Evolutionary conservation across 2,888 invertebrate species (phyloP).

Genomic region (Brachypalpus laphriformis): DNA sequence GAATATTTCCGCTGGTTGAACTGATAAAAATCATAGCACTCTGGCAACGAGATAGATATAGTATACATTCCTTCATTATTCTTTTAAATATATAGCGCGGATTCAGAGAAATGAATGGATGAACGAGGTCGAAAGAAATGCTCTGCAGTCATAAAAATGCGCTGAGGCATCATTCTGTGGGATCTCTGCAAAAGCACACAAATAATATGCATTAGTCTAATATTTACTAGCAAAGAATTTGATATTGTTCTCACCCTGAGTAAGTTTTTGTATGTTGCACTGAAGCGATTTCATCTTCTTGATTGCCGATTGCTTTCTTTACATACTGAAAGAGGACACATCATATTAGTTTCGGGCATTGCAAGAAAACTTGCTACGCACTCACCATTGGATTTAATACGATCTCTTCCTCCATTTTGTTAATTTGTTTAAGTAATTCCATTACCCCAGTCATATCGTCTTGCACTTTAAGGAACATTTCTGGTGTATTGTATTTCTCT

Average conservation of each 20-base stretch:
- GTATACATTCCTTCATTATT: slow-evolving; percentile 65
- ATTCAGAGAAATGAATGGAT: slow-evolving; percentile 60
- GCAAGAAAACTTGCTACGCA: not conserved
- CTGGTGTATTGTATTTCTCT: slow-evolving; percentile 95
- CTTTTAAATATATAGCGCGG: slow-evolving; percentile 66
- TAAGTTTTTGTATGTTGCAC: slow-evolving; percentile 81
- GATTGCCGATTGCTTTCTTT: slow-evolving; percentile 86
- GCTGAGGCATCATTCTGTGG: slow-evolving; percentile 80
- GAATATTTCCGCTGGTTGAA: not conserved
- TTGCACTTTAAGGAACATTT: slow-evolving; percentile 93
- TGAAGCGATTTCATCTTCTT: slow-evolving; percentile 84
- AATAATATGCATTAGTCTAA: slow-evolving; percentile 10
- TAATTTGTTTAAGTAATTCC: slow-evolving; percentile 93
- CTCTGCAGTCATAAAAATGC: slow-evolving; percentile 48
- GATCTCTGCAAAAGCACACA: slow-evolving; percentile 77
- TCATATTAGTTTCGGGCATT: not conserved
- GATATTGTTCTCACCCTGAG: slow-evolving; percentile 78
- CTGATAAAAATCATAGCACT: slow-evolving; percentile 48
- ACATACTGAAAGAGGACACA: slow-evolving; percentile 83
- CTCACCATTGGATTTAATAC: slow-evolving; percentile 92
- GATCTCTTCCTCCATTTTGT: slow-evolving; percentile 97
- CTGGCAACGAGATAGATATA: slow-evolving; percentile 55
- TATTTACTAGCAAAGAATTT: not conserved
- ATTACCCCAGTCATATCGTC: slow-evolving; percentile 93
- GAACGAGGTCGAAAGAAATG: slow-evolving; percentile 54